Evolutionary conservation across 2,888 invertebrate species (phyloP), one percentile per base, ranked within the genome.

Genomic region (Lasioglossum calceatum): DNA sequence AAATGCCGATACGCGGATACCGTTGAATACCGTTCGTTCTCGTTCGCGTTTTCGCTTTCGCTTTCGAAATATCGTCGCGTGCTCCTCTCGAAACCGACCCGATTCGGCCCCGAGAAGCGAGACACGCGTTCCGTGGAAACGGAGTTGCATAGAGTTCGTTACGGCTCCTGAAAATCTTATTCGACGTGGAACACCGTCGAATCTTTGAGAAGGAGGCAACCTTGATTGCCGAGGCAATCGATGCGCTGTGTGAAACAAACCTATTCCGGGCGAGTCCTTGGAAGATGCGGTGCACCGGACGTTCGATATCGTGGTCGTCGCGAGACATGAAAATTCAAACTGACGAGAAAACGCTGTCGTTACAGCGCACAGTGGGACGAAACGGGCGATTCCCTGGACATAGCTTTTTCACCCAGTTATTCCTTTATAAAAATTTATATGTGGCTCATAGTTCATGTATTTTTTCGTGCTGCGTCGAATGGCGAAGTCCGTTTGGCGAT

Each of bases 1-100:
- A 79, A 87, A 87, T 87, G 84, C 73, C 79, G 36, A 85, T 76
- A 67, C 85, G 73, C 12, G 84, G 82, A 81, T 82, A 79, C 82
- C 81, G 64, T 80, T 23, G 67, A 64, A 44, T 72, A 50, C 54
- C 32, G 54, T 27, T 44, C 36, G 44, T 44, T 44, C 14, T 12
- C 12, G 3, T 44, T 39, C 1, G 39, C 32, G 19, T 27, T 74
- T n/a, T 8, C 23, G 27, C 2, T 79, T 73, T 23, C 32, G 10
- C 14, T 10, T 27, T 58, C 4, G n/a, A n/a, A n/a, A 12, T 58
- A n/a, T n/a, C 58, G n/a, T 58, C 23, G 10, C 32, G 27, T 1
- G 19, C 19, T 8, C 19, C 32, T 32, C 14, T 4, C 10, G 0
- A 12, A 58, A 58, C 10, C 58, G n/a, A 5, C 0, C 5, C 16